phyloP scores from a whole-genome alignment of 2,888 invertebrate species.

The Drosophila anomelani region DNA sequence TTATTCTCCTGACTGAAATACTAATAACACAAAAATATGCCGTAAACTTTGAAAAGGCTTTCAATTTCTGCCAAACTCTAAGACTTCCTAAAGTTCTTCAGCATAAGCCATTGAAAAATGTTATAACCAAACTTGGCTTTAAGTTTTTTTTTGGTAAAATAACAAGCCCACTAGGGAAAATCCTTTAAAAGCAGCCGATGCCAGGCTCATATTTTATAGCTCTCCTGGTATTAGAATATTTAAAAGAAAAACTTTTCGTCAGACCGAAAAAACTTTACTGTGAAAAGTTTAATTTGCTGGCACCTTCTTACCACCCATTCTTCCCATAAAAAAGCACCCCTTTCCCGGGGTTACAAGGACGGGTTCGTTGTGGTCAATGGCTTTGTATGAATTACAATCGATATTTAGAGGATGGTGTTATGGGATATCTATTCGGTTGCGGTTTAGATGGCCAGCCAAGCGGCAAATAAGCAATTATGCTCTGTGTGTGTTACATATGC shows the following conservation, averaged over 20 bases:
- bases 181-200: background rate
- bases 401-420: slow-evolving; percentile 37
- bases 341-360: slow-evolving; percentile 10
- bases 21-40: background rate
- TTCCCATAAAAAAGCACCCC: slow-evolving; percentile 1
- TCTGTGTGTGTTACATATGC: slow-evolving; percentile 16
- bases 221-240: slow-evolving; percentile 11
- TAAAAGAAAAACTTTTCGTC: slow-evolving; percentile 14
- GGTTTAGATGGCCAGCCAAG: slow-evolving; percentile 55
- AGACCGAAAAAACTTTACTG: slow-evolving; percentile 30
- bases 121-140: background rate
- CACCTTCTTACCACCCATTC: slow-evolving; percentile 14
- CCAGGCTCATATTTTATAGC: slow-evolving; percentile 19
- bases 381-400: slow-evolving; percentile 55
- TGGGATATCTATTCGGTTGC: slow-evolving; percentile 20
- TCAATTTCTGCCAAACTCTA: background rate
- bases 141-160: background rate
- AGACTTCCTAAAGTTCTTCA: background rate
- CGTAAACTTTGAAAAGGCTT: background rate
- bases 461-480: slow-evolving; percentile 73
- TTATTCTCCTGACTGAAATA: slow-evolving; percentile 5
- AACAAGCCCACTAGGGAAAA: no score
- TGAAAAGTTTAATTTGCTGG: slow-evolving; percentile 32
- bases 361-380: slow-evolving; percentile 45
- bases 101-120: background rate